phyloP scores from a whole-genome alignment of 2,113 vertebrate species.

The Speoplatyrhinus poulsoni region DNA sequence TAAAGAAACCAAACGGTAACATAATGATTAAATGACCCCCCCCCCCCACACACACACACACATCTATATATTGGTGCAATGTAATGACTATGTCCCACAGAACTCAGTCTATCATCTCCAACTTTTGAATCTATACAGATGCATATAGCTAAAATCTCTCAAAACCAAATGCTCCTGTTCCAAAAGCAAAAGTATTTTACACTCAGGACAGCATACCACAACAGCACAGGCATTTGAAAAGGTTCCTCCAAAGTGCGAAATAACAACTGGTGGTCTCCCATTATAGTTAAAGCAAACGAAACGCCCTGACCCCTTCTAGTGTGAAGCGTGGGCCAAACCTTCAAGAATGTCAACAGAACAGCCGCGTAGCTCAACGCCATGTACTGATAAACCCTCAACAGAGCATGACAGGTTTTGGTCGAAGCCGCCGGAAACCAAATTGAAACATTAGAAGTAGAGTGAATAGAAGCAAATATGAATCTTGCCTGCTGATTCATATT shows the following conservation, averaged over 20 bases:
- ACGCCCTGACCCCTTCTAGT: constrained; percentile 60
- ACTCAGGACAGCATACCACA: constrained; percentile 43
- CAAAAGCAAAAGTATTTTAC: constrained; percentile 23
- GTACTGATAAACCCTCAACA: constrained; percentile 35
- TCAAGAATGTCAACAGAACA: constrained; percentile 73
- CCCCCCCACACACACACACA: constrained; percentile 9
- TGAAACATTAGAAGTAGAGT: constrained; percentile 20
- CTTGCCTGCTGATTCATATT: too few species aligned
- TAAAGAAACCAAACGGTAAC: too few species aligned
- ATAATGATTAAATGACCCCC: too few species aligned
- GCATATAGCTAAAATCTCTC: background rate
- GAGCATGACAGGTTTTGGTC: constrained; percentile 37
- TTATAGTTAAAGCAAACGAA: constrained; percentile 71
- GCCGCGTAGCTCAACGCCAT: constrained; percentile 56
- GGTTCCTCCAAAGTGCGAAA: constrained; percentile 68
- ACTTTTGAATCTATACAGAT: too few species aligned
- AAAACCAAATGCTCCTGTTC: constrained; percentile 39
- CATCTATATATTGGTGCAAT: too few species aligned
- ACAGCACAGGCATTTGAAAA: constrained; percentile 49
- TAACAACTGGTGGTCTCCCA: constrained; percentile 71
- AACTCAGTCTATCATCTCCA: too few species aligned
- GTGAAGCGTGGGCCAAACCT: constrained; percentile 65
- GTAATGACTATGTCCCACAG: too few species aligned
- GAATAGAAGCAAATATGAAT: constrained; percentile 39
- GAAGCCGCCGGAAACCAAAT: constrained; percentile 9